phyloP scores from a whole-genome alignment of 2,113 vertebrate species.

The Octodon degus region DNA sequence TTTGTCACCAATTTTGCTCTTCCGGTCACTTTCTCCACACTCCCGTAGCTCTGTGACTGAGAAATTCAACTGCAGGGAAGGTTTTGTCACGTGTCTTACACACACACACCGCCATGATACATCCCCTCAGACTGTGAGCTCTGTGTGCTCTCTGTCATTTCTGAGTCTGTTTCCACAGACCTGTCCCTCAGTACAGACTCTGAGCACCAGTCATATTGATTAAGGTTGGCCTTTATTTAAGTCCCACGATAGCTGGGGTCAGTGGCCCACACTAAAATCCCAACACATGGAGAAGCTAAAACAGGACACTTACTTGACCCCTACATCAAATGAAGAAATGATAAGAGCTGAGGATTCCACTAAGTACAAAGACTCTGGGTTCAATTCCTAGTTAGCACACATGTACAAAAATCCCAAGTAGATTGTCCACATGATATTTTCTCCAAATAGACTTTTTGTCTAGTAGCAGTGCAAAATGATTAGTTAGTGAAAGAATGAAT shows the following conservation, averaged over 20 bases:
- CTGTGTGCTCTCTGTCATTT: neutral
- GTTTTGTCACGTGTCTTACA: neutral
- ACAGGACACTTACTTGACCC: neutral
- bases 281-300: neutral
- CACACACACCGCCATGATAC: neutral
- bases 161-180: neutral
- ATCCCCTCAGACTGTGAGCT: neutral
- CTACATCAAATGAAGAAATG: neutral
- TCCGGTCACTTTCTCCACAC: neutral
- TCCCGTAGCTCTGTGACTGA: neutral
- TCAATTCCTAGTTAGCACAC: neutral
- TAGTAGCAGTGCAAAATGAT: neutral
- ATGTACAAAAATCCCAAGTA: neutral
- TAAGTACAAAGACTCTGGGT: neutral
- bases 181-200: neutral
- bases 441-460: neutral
- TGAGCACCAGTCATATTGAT: neutral
- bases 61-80: neutral
- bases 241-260: neutral
- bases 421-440: neutral
- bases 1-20: neutral
- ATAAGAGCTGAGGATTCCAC: neutral
- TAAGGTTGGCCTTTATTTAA: slow-evolving; percentile 17
- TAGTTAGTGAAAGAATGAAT: neutral
- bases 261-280: neutral